Conservation (phyloP, 2,888 invertebrate species). For the Drosophila nr. perissopoda region DNA sequence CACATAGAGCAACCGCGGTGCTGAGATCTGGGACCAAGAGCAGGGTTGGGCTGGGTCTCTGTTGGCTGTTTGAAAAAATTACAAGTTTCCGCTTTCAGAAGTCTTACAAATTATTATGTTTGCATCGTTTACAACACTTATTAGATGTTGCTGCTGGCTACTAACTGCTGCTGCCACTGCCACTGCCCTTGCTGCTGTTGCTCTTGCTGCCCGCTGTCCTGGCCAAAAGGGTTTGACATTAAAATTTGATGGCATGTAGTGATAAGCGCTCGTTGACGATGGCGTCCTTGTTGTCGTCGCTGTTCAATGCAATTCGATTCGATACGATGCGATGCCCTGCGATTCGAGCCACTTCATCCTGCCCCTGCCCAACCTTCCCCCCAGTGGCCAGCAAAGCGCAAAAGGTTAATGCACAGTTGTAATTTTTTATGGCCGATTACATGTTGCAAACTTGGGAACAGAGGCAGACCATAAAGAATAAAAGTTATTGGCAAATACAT, state of each 20-base stretch:
- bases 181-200: constrained; percentile 13
- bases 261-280: constrained; percentile 74
- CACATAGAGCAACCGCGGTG: constrained; percentile 2
- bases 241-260: constrained; percentile 80
- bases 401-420: constrained; percentile 80
- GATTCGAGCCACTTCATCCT: constrained; percentile 22
- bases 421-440: constrained; percentile 80
- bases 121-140: constrained; percentile 80
- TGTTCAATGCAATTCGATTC: constrained; percentile 41
- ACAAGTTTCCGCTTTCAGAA: constrained; percentile 82
- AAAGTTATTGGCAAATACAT: constrained; percentile 77
- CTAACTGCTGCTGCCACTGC: constrained; percentile 10
- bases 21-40: neutral
- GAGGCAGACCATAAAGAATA: constrained; percentile 73
- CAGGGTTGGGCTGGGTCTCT: constrained; percentile 24
- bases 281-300: constrained; percentile 54
- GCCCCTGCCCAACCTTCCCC: constrained; percentile 47
- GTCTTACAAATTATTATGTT: constrained; percentile 80
- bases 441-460: constrained; percentile 72
- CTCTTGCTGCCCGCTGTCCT: constrained; percentile 23
- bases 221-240: constrained; percentile 77
- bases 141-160: constrained; percentile 58
- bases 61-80: constrained; percentile 73
- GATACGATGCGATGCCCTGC: constrained; percentile 15
- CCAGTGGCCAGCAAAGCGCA: constrained; percentile 53